Base-by-base conservation (phyloP, 2,797 vertebrate species). In the Sebastes minor region DNA sequence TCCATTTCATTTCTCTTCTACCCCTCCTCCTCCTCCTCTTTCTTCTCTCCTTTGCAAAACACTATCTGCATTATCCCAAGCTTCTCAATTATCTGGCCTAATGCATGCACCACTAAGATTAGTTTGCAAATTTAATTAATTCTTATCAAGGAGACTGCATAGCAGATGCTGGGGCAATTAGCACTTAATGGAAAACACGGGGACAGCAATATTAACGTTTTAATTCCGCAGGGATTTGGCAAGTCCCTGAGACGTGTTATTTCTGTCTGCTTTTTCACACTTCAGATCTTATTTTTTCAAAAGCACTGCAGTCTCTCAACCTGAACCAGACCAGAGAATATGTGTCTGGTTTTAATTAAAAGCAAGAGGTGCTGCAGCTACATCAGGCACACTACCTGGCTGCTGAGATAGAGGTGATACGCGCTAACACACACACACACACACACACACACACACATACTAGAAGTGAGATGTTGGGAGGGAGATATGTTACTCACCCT, bases 41-140 rank as follows among this genome's bases (percentile, higher is more conserved):
- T 84, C 80, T 76, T 87, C 79, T 82, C 53, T 78, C 27, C 20
- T 70, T 68, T 77, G 78, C 83, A 87, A 89, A 62, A 89, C 88
- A 85, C 85, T 93, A 92, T 94, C 88, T 93, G 62, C 82, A 88
- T 91, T 92, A 94, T 94, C 91, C 89, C 61, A 23, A 81, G 91
- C 86, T 93, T 86, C 92, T 92, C 91, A 93, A 89, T 94, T 94
- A 94, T 95, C 93, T 93, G 89, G 88, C 89, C 91, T 92, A 89
- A 93, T 93, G 91, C 91, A 92, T 94, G 92, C 90, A 86, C 93
- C 93, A 91, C 91, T 91, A 94, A 93, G 95, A 96, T 96, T 95
- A 94, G 92, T 95, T 95, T 92, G 93, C 95, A 95, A 94, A 95
- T 95, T 92, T 95, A 96, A 96, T 96, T 95, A 95, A 95, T 96